These are phyloP conservation scores for Amblyjoppa proteus DNA, from an alignment of 2,888 invertebrate genomes.

Conservation along the genomic window DNA sequence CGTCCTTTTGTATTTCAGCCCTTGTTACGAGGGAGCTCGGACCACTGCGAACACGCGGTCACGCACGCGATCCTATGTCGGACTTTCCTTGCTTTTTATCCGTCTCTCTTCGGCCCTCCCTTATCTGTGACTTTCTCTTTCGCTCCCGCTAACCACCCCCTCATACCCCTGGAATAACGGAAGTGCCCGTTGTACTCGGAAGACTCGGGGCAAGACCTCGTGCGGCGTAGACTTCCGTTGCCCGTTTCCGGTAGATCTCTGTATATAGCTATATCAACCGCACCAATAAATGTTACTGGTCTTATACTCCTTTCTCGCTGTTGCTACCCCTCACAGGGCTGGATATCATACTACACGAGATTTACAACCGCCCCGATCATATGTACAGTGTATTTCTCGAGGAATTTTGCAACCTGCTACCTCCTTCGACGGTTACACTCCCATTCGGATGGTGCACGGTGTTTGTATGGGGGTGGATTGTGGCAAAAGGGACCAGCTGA, in stretches of 20 bases:
- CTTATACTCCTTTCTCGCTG: slow-evolving; percentile 10
- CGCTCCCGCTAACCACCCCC: slow-evolving; percentile 7
- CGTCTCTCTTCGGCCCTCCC: background rate
- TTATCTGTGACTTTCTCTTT: slow-evolving; percentile 1
- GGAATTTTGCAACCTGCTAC: slow-evolving; percentile 54
- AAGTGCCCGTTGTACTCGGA: slow-evolving; percentile 65
- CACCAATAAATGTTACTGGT: background rate
- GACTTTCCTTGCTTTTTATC: slow-evolving; percentile 22
- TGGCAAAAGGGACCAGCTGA: too few relatives aligned
- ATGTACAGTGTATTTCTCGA: slow-evolving; percentile 20
- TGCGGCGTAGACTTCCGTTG: slow-evolving; percentile 62
- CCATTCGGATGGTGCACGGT: background rate
- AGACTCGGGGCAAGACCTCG: slow-evolving; percentile 63
- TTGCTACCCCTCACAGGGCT: background rate
- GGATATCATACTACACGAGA: slow-evolving; percentile 49
- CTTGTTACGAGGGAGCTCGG: background rate
- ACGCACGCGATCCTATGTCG: slow-evolving; percentile 58
- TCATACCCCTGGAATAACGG: slow-evolving; percentile 34
- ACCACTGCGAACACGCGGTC: slow-evolving; percentile 31
- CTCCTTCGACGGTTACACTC: background rate
- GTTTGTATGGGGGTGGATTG: too few relatives aligned
- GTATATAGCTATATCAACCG: slow-evolving; percentile 11
- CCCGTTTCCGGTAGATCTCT: slow-evolving; percentile 63
- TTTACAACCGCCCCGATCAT: slow-evolving; percentile 62
- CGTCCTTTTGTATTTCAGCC: too few relatives aligned